phyloP scores from a whole-genome alignment of 2,888 invertebrate genomes.

The Eugnorisma glareosa region DNA sequence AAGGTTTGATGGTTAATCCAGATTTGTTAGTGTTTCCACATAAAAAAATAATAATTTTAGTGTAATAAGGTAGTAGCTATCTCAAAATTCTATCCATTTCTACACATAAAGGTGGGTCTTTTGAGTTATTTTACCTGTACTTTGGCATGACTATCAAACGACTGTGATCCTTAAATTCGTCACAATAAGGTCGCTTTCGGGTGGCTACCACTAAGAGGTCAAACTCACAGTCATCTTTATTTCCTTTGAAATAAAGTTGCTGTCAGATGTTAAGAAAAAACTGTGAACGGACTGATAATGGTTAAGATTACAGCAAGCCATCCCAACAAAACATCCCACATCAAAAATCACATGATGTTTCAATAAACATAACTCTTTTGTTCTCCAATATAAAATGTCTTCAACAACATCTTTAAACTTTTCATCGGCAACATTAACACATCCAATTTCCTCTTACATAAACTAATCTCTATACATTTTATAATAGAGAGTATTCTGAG shows the following conservation, averaged over 20 bases:
- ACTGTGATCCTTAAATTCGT: neutral
- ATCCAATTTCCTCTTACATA: slow-evolving; percentile 36
- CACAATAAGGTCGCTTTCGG: neutral
- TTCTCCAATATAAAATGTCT: slow-evolving; percentile 9
- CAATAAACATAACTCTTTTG: slow-evolving; percentile 24
- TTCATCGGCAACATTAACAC: slow-evolving; percentile 31
- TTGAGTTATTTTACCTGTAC: neutral
- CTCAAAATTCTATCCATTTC: neutral
- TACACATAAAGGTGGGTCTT: neutral
- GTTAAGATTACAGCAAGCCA: neutral
- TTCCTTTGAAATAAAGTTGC: neutral
- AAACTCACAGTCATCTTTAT: neutral
- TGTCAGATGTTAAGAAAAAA: neutral
- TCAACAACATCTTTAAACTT: slow-evolving; percentile 31
- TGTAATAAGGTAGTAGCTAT: no score
- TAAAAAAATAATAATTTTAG: no score
- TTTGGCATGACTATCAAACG: neutral
- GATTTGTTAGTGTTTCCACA: no score
- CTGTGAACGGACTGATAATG: neutral
- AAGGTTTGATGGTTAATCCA: no score
- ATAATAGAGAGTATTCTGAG: slow-evolving; percentile 16
- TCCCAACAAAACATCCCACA: neutral
- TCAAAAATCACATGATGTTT: slow-evolving; percentile 16
- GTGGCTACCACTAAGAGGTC: neutral
- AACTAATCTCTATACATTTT: slow-evolving; percentile 33